Percentiles rank a stretch among this genome's conserved stretches.
These are phyloP conservation scores for Lottia scabra DNA, from an alignment of 2,888 invertebrate genomes.

Conservation along the genomic window DNA sequence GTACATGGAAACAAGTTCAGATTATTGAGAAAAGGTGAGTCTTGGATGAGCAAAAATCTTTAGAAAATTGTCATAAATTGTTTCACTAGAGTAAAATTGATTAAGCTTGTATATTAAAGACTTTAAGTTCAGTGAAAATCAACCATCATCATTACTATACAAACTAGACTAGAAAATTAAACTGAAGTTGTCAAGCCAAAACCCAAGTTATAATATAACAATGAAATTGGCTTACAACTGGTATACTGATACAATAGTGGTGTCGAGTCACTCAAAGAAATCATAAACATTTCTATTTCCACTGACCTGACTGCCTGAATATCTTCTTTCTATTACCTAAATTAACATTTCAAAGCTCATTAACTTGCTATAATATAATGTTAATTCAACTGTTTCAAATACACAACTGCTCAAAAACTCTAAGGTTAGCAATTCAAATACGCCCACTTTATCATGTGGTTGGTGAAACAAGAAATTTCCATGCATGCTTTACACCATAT, in stretches of 20 bases:
- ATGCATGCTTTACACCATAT: too few species aligned
- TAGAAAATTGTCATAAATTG: too few species aligned
- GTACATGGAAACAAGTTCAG: too few species aligned
- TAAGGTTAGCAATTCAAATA: neutral
- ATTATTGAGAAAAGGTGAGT: too few species aligned
- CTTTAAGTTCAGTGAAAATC: neutral
- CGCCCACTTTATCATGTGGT: too few species aligned
- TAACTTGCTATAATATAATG: too few species aligned
- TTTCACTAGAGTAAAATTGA: too few species aligned
- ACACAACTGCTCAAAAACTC: too few species aligned
- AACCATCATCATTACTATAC: neutral
- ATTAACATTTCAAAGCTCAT: neutral
- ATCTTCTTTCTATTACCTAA: constrained; percentile 53
- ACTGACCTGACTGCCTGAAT: constrained; percentile 47
- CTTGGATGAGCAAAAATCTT: too few species aligned
- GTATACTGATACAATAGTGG: neutral
- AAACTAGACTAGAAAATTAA: neutral
- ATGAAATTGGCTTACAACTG: constrained; percentile 2
- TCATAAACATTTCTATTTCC: constrained; percentile 17
- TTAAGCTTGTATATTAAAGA: too few species aligned
- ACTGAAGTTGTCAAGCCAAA: neutral
- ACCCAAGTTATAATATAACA: neutral
- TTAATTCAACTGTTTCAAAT: too few species aligned
- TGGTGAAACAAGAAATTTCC: too few species aligned
- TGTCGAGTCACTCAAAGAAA: neutral